Base-by-base conservation (phyloP, 2,113 vertebrate genomes). In the Vulpes lagopus region DNA sequence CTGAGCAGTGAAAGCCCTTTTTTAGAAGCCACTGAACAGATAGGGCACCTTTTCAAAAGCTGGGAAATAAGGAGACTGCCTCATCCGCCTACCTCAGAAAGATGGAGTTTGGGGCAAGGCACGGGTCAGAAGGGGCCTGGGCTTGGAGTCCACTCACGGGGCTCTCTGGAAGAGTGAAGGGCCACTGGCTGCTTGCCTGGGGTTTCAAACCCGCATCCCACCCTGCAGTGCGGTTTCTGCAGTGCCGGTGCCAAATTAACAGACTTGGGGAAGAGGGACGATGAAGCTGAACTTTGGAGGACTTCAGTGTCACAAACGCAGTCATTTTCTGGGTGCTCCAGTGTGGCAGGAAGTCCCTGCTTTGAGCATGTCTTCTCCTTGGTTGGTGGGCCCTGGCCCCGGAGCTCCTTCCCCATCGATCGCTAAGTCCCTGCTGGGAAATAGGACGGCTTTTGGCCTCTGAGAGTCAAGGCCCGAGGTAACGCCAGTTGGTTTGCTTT, bases 71-170 rank as follows among this genome's bases (percentile, higher is more conserved):
- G 23, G 43, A 64, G 23, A 32, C 51, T 65, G 89, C 51, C n/a
- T 59, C 35, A 11, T 71, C 53, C 19, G 9, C 38, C 60, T 43
- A 10, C 35, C 38, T 79, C n/a, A 81, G 60, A 86, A 80, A 78
- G 74, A 43, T 35, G 17, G 59, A 4, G 4, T 17, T 43, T 30
- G 71, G 27, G 43, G 20, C 55, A 76, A 73, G 81, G 71, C 84
- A 69, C 30, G 81, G 49, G 53, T 96, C 84, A 62, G 93, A 89
- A 89, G 73, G 15, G 35, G 64, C 60, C 23, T 93, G n/a, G 49
- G 51, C 49, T 38, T 74, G 25, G 53, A 11, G 3, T 67, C 35
- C 3, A 1, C 23, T 35, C 5, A 2, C 22, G 53, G 7, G 35
- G 67, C 17, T 27, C 23, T 60, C 49, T 69, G 8, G 43, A 51